A percentile compares a stretch with the other conserved stretches of the same genome.
phyloP scores from a whole-genome alignment of 1,140 invertebrate species.

The Ceratitis capitata region DNA sequence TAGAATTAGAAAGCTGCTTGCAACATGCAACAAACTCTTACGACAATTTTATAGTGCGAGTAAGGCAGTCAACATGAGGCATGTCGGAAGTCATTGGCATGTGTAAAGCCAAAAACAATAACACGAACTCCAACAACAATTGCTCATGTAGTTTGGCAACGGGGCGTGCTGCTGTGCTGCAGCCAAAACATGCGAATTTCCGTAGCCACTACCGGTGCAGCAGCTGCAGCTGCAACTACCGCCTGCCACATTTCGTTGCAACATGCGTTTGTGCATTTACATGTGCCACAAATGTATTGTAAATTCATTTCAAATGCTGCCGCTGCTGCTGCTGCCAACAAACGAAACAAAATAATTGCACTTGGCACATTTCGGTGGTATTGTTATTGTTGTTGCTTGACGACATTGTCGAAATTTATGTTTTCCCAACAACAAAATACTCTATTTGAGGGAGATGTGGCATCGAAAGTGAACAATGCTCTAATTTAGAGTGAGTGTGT shows the following conservation, averaged over 20 bases:
- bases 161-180: slow-evolving; percentile 11
- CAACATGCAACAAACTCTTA: slow-evolving; percentile 5
- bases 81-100: slow-evolving; percentile 36
- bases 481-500: no score
- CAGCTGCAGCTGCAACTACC: neutral
- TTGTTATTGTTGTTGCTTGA: neutral
- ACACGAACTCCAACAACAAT: no score
- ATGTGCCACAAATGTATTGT: slow-evolving; percentile 35
- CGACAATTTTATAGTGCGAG: no score
- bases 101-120: no score
- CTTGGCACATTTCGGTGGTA: neutral
- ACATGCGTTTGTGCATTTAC: neutral
- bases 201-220: neutral
- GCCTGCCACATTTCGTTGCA: neutral
- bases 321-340: slow-evolving; percentile 19
- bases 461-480: no score
- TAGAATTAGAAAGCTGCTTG: neutral
- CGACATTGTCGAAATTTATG: neutral
- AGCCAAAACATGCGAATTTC: slow-evolving; percentile 5
- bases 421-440: neutral
- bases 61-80: no score
- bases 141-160: neutral
- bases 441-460: neutral
- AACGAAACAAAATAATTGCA: slow-evolving; percentile 14
- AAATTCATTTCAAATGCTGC: slow-evolving; percentile 30